A percentile compares a stretch with the other conserved stretches of the same genome.
phyloP scores from a whole-genome alignment of 2,888 invertebrate genomes.

The Hirtodrosophila duncani region DNA sequence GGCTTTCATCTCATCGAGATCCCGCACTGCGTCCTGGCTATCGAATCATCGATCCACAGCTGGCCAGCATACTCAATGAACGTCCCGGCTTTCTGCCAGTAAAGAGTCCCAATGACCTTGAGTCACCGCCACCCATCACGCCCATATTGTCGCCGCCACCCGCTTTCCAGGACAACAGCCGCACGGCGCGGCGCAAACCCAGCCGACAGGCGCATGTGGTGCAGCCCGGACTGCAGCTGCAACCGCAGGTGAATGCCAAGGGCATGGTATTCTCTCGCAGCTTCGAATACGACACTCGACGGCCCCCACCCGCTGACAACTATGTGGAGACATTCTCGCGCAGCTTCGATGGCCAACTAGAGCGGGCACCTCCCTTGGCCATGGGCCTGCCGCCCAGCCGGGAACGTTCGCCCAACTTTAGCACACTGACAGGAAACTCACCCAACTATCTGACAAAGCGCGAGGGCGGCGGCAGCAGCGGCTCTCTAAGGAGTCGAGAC shows the following conservation, averaged over 20 bases:
- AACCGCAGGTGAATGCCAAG: conserved; percentile 47
- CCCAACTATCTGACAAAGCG: conserved; percentile 78
- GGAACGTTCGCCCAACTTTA: conserved; percentile 76
- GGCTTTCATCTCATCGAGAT: conserved; percentile 64
- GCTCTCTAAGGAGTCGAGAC: conserved; percentile 73
- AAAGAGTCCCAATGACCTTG: conserved; percentile 73
- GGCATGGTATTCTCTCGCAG: conserved; percentile 79
- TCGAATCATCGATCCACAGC: conserved; percentile 76
- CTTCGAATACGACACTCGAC: conserved; percentile 77
- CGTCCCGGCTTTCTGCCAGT: conserved; percentile 78
- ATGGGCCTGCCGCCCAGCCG: conserved; percentile 48
- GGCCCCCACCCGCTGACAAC: conserved; percentile 67
- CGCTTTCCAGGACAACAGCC: conserved; percentile 82
- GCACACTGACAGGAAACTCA: conserved; percentile 77
- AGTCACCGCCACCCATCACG: conserved; percentile 83
- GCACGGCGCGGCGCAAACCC: conserved; percentile 55
- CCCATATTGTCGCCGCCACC: conserved; percentile 85
- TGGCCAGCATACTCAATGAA: conserved; percentile 76
- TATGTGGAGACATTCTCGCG: conserved; percentile 78
- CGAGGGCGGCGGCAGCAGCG: conserved; percentile 65
- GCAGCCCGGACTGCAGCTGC: conserved; percentile 32
- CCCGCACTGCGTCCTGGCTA: conserved; percentile 75
- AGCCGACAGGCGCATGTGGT: conserved; percentile 39
- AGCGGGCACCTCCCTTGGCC: conserved; percentile 60
- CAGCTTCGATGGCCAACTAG: conserved; percentile 78